These are phyloP conservation scores for Tanaodytes sp. DNA, from an alignment of 2,888 invertebrate species.

Conservation along the genomic window DNA sequence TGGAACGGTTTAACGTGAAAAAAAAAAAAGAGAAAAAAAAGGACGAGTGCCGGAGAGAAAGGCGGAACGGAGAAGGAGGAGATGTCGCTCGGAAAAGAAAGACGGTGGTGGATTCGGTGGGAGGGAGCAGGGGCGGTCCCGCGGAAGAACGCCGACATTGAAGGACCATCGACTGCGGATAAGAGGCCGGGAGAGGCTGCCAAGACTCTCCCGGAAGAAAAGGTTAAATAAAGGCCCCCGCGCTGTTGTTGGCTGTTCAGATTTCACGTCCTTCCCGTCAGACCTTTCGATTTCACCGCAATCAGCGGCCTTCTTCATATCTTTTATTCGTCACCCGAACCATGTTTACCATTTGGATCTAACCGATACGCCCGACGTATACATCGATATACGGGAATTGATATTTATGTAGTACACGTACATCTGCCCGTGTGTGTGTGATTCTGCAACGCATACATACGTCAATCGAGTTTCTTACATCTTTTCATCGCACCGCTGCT, in stretches of 20 bases:
- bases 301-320: conserved; percentile 64
- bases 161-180: conserved; percentile 57
- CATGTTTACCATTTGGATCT: conserved; percentile 58
- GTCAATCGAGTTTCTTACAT: conserved; percentile 38
- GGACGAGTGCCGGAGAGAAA: conserved; percentile 16
- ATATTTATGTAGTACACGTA: conserved; percentile 27
- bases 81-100: too few species aligned
- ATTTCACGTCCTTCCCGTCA: conserved; percentile 58
- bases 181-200: conserved; percentile 56
- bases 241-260: conserved; percentile 71
- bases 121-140: too few species aligned
- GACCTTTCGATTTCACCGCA: conserved; percentile 12
- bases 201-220: conserved; percentile 55
- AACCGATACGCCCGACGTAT: conserved; percentile 11
- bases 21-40: too few species aligned
- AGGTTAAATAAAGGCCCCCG: conserved; percentile 59
- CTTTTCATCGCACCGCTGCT: conserved; percentile 34
- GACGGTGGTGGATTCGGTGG: too few species aligned
- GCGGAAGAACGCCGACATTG: conserved; percentile 16
- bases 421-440: conserved; percentile 27
- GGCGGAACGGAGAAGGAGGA: conserved; percentile 20
- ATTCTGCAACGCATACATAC: too few species aligned
- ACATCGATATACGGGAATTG: too few species aligned
- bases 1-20: too few species aligned
- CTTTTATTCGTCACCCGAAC: conserved; percentile 66